Conservation (phyloP, 2,113 vertebrate genomes). For the Elachura formosa region DNA sequence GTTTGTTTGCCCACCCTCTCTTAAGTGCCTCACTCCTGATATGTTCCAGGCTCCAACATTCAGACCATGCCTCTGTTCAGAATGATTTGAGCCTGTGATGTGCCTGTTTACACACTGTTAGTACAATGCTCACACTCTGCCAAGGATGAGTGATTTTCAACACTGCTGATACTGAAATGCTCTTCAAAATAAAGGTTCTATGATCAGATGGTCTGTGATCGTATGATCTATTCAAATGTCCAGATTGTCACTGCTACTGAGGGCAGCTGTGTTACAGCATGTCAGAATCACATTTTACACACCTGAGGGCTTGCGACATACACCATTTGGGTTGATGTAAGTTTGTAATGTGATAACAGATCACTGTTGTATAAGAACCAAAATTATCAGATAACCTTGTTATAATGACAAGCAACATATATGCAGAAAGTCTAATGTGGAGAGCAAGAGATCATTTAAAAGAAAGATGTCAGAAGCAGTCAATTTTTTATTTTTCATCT, state of each 20-base stretch:
- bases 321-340: neutral
- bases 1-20: neutral
- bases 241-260: neutral
- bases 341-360: neutral
- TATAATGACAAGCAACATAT: neutral
- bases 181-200: neutral
- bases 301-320: neutral
- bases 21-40: neutral
- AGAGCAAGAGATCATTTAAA: neutral
- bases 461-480: neutral
- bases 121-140: neutral
- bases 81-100: neutral
- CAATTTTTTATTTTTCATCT: neutral
- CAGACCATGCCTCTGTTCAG: neutral
- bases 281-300: neutral
- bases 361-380: neutral
- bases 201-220: too few species aligned
- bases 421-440: neutral
- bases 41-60: neutral
- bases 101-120: neutral
- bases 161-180: neutral
- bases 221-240: neutral
- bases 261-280: neutral
- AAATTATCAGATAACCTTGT: neutral
- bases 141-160: neutral